These are phyloP conservation scores for Poecilus cupreus DNA, from an alignment of 2,888 invertebrate genomes.

Conservation along the genomic window DNA sequence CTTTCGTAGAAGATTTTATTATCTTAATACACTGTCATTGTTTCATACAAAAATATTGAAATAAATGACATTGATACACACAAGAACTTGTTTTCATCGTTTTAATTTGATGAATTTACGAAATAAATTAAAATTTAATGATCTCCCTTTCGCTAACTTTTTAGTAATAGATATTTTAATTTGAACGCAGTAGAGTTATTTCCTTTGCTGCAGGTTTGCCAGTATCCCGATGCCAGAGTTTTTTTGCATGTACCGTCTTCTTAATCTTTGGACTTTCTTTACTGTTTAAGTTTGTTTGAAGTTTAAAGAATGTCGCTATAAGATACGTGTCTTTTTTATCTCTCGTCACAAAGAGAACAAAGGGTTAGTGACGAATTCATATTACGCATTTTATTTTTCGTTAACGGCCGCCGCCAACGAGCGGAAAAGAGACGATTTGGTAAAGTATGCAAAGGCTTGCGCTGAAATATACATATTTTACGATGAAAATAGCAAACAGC, in stretches of 20 bases:
- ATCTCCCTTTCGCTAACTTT: conserved; percentile 6
- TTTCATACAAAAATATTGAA: too few species aligned
- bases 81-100: conserved; percentile 2
- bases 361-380: conserved; percentile 51
- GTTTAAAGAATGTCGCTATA: conserved; percentile 58
- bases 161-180: conserved; percentile 35
- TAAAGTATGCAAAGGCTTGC: not conserved
- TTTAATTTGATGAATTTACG: not conserved
- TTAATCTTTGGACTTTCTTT: conserved; percentile 58
- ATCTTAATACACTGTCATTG: too few species aligned
- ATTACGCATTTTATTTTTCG: conserved; percentile 55
- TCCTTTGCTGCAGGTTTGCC: conserved; percentile 17
- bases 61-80: not conserved
- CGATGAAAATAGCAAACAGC: too few species aligned
- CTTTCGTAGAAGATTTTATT: not conserved
- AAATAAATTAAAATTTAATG: conserved; percentile 37
- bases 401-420: conserved; percentile 28
- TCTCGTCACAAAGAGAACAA: conserved; percentile 48
- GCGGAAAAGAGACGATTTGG: not conserved
- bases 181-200: conserved; percentile 17
- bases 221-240: conserved; percentile 41
- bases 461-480: not conserved
- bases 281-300: conserved; percentile 57
- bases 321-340: conserved; percentile 55
- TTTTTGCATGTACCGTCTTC: conserved; percentile 54